Evolutionary conservation across 1,140 invertebrate genomes (phyloP), one percentile per base, ranked within the genome.

Genomic region (Leptopilina boulardi): DNA sequence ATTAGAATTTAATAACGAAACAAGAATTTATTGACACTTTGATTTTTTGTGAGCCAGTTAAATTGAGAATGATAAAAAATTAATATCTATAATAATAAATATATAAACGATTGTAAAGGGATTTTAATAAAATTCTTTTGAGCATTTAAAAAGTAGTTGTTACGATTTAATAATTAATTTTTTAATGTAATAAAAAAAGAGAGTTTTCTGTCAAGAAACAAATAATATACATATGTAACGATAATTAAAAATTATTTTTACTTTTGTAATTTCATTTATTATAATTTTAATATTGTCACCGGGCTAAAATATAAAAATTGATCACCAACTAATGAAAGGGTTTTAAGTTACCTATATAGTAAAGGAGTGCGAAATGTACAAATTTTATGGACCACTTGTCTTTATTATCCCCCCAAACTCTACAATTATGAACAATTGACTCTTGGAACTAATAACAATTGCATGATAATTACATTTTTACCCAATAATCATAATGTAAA

Each of bases 311-410:
- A 47, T 47, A n/a, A 51, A 51, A 51, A 18, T 18, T 51, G 47
- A 51, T 51, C 6, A 51, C 6, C 47, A 15, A 18, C 18, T 51
- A 51, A 51, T 51, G 47, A 51, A 51, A 51, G 47, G 13, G 47
- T 51, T 51, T 5, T 51, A 51, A n/a, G 47, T 51, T 51, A n/a
- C 47, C n/a, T n/a, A n/a, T n/a, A n/a, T n/a, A 51, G 47, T 51
- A n/a, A 51, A 66, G 11, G 56, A 66, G 19, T 66, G 21, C 56
- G 13, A 30, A 66, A 2, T 30, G 56, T 30, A 66, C 56, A 66
- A 66, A 66, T 66, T 66, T 66, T 30, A 66, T 66, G 56, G 56
- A 15, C 56, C 56, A 30, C 56, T 66, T 66, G 56, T 66, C 23
- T 66, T 66, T 26, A 66, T 23, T 66, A 56, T 19, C 19, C 54